A percentile compares a stretch with the other conserved stretches of the same genome.
phyloP scores from a whole-genome alignment of 2,888 invertebrate species.

The Stenolophus ochropezus region DNA sequence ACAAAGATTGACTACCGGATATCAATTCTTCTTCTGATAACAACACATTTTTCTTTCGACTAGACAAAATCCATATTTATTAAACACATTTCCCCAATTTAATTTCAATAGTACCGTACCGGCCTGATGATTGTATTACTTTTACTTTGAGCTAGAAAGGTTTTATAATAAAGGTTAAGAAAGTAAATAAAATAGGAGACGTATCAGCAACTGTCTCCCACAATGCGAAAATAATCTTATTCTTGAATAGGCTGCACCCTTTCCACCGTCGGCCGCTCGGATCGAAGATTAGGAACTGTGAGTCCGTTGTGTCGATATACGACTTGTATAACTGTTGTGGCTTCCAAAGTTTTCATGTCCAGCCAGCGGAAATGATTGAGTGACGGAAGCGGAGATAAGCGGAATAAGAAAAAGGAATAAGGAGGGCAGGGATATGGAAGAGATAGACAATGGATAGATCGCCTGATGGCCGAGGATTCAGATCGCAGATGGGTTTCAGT shows the following conservation, averaged over 20 bases:
- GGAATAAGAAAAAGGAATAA: slow-evolving; percentile 69
- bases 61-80: no score
- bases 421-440: slow-evolving; percentile 64
- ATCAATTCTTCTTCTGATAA: no score
- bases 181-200: no score
- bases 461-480: neutral
- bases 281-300: slow-evolving; percentile 55
- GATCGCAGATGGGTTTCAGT: slow-evolving; percentile 23
- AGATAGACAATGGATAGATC: slow-evolving; percentile 70
- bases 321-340: slow-evolving; percentile 62
- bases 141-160: no score
- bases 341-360: slow-evolving; percentile 72
- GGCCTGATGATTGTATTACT: no score
- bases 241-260: neutral
- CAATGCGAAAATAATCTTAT: neutral
- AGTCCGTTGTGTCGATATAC: slow-evolving; percentile 53
- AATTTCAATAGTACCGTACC: no score
- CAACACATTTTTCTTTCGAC: no score
- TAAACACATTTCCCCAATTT: no score
- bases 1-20: no score
- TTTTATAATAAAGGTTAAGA: no score
- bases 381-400: slow-evolving; percentile 73
- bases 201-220: neutral
- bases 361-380: slow-evolving; percentile 72
- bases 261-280: neutral